Percentiles rank a stretch among this genome's conserved stretches.
These are phyloP conservation scores for Arrhamphus sclerolepis DNA, from an alignment of 2,797 vertebrate genomes.

Conservation along the genomic window DNA sequence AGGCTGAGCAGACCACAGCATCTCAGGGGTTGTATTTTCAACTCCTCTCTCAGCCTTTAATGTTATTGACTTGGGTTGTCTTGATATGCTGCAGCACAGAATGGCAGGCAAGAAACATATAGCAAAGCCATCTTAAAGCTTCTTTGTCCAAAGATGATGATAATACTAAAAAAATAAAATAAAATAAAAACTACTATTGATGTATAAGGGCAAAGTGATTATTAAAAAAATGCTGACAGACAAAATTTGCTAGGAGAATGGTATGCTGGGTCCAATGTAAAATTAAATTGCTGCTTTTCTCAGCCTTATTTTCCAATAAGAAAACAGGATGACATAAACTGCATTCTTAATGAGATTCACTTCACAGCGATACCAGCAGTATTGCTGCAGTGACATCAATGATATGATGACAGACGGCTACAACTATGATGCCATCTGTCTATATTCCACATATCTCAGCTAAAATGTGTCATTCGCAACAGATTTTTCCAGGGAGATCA, in stretches of 20 bases:
- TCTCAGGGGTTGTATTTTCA: constrained; percentile 76
- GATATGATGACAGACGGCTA: constrained; percentile 74
- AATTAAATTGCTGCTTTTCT: constrained; percentile 39
- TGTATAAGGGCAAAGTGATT: constrained; percentile 29
- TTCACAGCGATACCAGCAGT: constrained; percentile 60
- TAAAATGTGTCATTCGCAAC: constrained; percentile 65
- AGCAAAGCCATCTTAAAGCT: constrained; percentile 42
- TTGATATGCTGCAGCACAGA: constrained; percentile 61
- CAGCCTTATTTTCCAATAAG: constrained; percentile 49
- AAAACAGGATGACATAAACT: constrained; percentile 57
- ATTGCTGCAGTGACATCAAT: constrained; percentile 71
- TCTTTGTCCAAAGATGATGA: constrained; percentile 36
- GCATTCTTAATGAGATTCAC: constrained; percentile 64
- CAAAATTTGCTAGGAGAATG: constrained; percentile 15
- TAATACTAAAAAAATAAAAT: constrained; percentile 12
- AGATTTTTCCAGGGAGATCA: constrained; percentile 60
- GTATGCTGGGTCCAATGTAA: constrained; percentile 33
- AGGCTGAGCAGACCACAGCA: constrained; percentile 73
- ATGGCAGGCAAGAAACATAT: constrained; percentile 27
- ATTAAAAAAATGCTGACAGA: constrained; percentile 18
- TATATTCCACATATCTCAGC: constrained; percentile 62
- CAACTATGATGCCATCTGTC: constrained; percentile 72
- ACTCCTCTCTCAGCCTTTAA: constrained; percentile 65
- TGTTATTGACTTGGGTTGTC: constrained; percentile 69
- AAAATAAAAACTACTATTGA: constrained; percentile 35